A percentile compares a stretch with the other conserved stretches of the same genome.
phyloP scores from a whole-genome alignment of 2,797 vertebrate species.

The Knipowitschia caucasica region DNA sequence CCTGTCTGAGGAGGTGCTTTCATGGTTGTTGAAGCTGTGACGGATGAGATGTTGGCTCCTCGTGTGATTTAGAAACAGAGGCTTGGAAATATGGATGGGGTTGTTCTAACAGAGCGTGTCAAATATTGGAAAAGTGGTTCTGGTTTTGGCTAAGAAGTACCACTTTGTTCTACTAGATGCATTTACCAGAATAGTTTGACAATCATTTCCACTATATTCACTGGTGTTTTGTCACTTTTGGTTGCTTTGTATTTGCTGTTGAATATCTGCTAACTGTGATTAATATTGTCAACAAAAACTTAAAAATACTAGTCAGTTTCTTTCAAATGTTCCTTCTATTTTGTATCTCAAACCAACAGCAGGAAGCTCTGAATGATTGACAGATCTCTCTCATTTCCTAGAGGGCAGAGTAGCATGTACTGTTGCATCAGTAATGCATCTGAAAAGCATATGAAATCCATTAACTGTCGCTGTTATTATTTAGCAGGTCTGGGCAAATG shows the following conservation, averaged over 20 bases:
- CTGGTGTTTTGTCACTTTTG: no score
- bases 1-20: conserved; percentile 31
- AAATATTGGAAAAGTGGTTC: conserved; percentile 36
- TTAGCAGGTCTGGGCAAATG: conserved; percentile 55
- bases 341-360: conserved; percentile 38
- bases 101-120: conserved; percentile 27
- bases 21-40: conserved; percentile 36
- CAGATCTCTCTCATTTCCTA: conserved; percentile 63
- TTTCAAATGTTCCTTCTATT: conserved; percentile 4
- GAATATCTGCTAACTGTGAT: no score
- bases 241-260: no score
- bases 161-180: conserved; percentile 1
- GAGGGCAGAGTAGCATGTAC: conserved; percentile 59
- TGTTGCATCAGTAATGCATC: conserved; percentile 61
- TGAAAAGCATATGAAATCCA: conserved; percentile 62
- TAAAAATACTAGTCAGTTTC: conserved; percentile 3
- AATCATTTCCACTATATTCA: no score
- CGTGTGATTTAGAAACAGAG: conserved; percentile 29
- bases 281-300: neutral
- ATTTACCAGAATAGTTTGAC: neutral
- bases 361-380: conserved; percentile 52
- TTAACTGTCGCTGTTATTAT: conserved; percentile 63
- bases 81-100: conserved; percentile 32
- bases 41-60: conserved; percentile 50
- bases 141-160: conserved; percentile 20